These are phyloP conservation scores for Sturnira hondurensis DNA, from an alignment of 2,113 vertebrate species.

Conservation along the genomic window DNA sequence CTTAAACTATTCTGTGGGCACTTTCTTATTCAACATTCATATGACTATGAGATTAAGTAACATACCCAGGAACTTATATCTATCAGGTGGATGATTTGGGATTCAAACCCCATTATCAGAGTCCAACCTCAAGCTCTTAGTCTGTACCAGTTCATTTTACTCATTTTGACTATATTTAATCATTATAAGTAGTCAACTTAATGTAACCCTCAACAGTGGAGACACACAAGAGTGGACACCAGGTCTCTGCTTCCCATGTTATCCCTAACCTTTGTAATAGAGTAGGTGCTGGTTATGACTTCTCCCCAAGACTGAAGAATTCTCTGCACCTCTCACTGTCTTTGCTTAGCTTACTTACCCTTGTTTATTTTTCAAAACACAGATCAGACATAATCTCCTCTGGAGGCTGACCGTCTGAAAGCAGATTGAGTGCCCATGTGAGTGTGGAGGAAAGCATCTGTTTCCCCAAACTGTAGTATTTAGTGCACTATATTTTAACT, in stretches of 20 bases:
- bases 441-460: background rate
- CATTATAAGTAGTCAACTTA: background rate
- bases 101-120: background rate
- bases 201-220: accelerated
- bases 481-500: background rate
- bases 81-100: background rate
- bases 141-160: background rate
- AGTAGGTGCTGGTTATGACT: too few relatives aligned
- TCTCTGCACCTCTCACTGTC: background rate
- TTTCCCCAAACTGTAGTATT: background rate
- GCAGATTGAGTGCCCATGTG: background rate
- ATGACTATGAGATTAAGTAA: background rate
- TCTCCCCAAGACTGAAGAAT: background rate
- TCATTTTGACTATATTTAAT: background rate
- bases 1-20: background rate
- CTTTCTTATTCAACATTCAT: background rate
- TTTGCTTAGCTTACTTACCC: too few relatives aligned
- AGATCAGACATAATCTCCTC: background rate
- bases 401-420: background rate
- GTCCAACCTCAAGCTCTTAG: background rate
- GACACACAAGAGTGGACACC: accelerated
- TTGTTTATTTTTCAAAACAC: background rate
- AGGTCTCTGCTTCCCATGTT: background rate
- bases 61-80: background rate
- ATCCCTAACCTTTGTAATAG: background rate